These are phyloP conservation scores for Laterallus jamaicensis DNA, from an alignment of 2,113 vertebrate genomes.

Conservation along the genomic window DNA sequence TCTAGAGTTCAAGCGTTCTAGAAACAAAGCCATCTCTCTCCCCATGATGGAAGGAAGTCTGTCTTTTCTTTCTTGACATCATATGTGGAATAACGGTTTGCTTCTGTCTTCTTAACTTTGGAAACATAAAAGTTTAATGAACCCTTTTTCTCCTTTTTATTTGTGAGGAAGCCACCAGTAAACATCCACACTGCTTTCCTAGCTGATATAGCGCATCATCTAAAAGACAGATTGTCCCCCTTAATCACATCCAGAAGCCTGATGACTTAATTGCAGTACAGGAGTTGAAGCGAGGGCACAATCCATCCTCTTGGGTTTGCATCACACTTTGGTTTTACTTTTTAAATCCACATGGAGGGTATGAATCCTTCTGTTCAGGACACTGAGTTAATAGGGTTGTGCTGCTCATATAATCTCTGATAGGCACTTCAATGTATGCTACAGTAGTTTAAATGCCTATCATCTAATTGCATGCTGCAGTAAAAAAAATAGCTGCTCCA, in stretches of 20 bases:
- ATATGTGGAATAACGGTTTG: neutral
- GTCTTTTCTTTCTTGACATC: neutral
- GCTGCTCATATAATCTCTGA: neutral
- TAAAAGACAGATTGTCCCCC: neutral
- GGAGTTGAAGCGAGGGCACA: neutral
- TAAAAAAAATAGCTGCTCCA: neutral
- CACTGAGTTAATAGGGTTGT: neutral
- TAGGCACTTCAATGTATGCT: neutral
- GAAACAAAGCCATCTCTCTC: neutral
- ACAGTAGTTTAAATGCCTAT: neutral
- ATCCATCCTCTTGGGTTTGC: neutral
- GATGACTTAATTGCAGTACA: neutral
- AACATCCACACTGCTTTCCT: neutral
- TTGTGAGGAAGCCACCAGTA: neutral
- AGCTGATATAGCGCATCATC: neutral
- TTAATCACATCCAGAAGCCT: neutral
- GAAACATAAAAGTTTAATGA: neutral
- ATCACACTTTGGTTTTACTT: neutral
- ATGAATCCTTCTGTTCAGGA: neutral
- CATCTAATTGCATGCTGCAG: neutral
- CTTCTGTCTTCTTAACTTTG: neutral
- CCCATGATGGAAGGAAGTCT: neutral
- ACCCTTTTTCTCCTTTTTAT: neutral
- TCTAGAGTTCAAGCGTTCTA: neutral
- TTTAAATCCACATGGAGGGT: accelerated